These are phyloP conservation scores for Hesperophylax magnus DNA, from an alignment of 1,140 invertebrate genomes.

Conservation along the genomic window DNA sequence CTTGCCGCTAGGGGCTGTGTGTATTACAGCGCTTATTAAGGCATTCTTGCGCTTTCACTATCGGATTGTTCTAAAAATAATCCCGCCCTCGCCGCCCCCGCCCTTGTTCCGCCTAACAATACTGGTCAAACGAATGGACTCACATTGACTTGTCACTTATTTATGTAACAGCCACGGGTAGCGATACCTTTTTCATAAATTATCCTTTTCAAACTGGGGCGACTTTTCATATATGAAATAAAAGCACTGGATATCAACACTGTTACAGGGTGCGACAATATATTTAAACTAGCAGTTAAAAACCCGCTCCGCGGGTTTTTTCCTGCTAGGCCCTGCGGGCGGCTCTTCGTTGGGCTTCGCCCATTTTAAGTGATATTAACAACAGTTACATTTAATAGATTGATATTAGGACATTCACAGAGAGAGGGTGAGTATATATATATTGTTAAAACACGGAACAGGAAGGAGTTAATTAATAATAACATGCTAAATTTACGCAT, in stretches of 20 bases:
- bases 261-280: neutral
- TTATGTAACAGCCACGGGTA: constrained; percentile 36
- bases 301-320: too few species aligned
- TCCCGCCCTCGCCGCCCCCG: constrained; percentile 26
- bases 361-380: too few species aligned
- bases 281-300: too few species aligned
- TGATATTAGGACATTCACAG: too few species aligned
- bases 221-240: constrained; percentile 36
- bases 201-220: constrained; percentile 52
- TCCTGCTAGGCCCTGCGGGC: too few species aligned
- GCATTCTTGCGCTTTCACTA: constrained; percentile 35
- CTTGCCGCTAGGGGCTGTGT: too few species aligned
- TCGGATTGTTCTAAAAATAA: constrained; percentile 40
- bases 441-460: too few species aligned
- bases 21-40: constrained; percentile 11
- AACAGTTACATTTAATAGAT: too few species aligned
- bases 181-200: constrained; percentile 51
- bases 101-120: neutral
- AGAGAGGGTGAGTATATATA: too few species aligned
- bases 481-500: too few species aligned
- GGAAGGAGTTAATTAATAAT: too few species aligned
- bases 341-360: too few species aligned
- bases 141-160: constrained; percentile 56
- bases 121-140: constrained; percentile 18
- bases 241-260: neutral